Percentiles rank a stretch among this genome's conserved stretches.
Evolutionary conservation across 2,797 vertebrate species (phyloP).

Genomic region (Schizopygopsis pylzovi): DNA sequence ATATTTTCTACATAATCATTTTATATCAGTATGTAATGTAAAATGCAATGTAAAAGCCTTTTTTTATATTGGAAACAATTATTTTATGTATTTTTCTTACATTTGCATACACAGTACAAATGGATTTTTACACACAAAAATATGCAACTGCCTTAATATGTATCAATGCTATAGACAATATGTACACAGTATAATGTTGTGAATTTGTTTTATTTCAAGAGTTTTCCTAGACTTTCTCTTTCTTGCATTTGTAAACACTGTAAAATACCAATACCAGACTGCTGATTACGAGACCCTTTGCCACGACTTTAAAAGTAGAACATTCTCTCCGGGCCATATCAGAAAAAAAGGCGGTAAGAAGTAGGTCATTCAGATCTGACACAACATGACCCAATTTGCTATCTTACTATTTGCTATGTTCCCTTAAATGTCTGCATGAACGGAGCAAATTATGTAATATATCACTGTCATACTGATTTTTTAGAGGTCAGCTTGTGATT

Average conservation of each 20-base stretch:
- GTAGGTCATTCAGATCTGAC: constrained; percentile 54
- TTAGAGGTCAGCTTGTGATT: constrained; percentile 18
- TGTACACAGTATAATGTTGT: background rate
- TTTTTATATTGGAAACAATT: background rate
- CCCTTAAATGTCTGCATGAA: constrained; percentile 26
- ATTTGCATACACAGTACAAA: background rate
- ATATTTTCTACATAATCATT: background rate
- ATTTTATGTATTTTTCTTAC: background rate
- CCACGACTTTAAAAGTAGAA: constrained; percentile 38
- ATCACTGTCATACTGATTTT: constrained; percentile 39
- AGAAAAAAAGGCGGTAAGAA: constrained; percentile 49
- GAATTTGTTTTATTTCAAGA: background rate
- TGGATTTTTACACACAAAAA: background rate
- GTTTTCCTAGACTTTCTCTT: background rate
- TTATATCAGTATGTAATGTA: background rate
- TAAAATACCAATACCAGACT: background rate
- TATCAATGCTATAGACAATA: background rate
- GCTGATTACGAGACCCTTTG: constrained; percentile 27
- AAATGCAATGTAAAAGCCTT: background rate
- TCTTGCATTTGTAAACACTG: background rate
- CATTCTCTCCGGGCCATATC: constrained; percentile 46
- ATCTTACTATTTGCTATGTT: constrained; percentile 33
- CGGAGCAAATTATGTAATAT: constrained; percentile 9
- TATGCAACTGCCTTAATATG: background rate
- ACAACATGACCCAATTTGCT: constrained; percentile 51